phyloP scores from a whole-genome alignment of 2,888 invertebrate species.

The Leptarthrus brevirostris region DNA sequence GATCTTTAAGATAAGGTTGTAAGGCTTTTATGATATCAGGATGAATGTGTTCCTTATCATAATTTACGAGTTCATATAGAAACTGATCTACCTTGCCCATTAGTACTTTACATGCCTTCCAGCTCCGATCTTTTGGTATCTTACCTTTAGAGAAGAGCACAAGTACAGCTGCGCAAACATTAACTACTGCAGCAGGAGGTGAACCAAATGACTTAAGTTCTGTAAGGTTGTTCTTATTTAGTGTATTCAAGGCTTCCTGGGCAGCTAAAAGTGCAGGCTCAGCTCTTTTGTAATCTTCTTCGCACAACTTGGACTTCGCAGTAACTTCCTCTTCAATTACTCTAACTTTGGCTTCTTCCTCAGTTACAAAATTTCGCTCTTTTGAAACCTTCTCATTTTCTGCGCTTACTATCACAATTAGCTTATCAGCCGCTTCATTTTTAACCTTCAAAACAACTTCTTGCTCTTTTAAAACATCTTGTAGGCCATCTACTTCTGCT shows the following conservation, averaged over 20 bases:
- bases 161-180: conserved; percentile 87
- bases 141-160: conserved; percentile 87
- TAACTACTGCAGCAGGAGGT: conserved; percentile 89
- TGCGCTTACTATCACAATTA: conserved; percentile 85
- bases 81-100: conserved; percentile 94
- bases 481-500: conserved; percentile 85
- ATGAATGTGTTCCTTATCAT: conserved; percentile 94
- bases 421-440: conserved; percentile 88
- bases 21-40: conserved; percentile 87
- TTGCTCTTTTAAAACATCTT: conserved; percentile 77
- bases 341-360: conserved; percentile 91
- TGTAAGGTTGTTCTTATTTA: conserved; percentile 93
- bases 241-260: conserved; percentile 88
- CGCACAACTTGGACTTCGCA: conserved; percentile 86
- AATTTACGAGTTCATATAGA: conserved; percentile 82
- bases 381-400: conserved; percentile 92
- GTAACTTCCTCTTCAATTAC: conserved; percentile 89
- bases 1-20: conserved; percentile 70
- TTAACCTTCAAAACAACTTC: conserved; percentile 87
- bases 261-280: conserved; percentile 92
- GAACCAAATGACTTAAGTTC: conserved; percentile 94
- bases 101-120: conserved; percentile 91
- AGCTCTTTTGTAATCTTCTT: conserved; percentile 88
- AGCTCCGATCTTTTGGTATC: conserved; percentile 89
- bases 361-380: conserved; percentile 83